These are phyloP conservation scores for Gymnosoma rotundatum DNA, from an alignment of 2,888 invertebrate genomes.

Conservation along the genomic window DNA sequence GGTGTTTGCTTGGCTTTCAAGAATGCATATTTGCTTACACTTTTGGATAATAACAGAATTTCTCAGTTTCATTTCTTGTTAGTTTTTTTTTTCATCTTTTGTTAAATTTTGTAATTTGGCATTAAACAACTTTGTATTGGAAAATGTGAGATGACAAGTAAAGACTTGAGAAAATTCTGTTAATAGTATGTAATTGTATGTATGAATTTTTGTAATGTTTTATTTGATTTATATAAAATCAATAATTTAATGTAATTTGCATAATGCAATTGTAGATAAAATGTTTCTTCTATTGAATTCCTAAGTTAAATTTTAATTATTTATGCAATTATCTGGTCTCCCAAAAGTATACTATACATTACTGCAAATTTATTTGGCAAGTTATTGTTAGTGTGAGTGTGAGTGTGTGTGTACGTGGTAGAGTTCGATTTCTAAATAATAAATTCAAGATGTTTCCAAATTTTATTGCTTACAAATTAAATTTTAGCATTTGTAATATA, in stretches of 20 bases:
- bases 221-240: constrained; percentile 62
- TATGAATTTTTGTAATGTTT: constrained; percentile 6
- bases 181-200: not conserved
- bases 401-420: not conserved
- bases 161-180: not conserved
- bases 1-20: constrained; percentile 37
- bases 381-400: not conserved
- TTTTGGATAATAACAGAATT: constrained; percentile 57
- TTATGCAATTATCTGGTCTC: constrained; percentile 11
- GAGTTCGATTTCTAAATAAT: too few species aligned
- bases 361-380: not conserved
- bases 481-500: constrained; percentile 26
- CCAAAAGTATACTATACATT: constrained; percentile 47
- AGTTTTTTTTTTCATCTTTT: not conserved
- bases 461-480: constrained; percentile 31
- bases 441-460: not conserved
- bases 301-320: constrained; percentile 28
- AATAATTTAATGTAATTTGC: constrained; percentile 53
- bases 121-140: constrained; percentile 24
- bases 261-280: constrained; percentile 49
- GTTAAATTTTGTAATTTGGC: constrained; percentile 39
- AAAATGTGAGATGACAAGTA: not conserved
- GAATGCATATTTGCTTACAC: constrained; percentile 54
- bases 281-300: constrained; percentile 5
- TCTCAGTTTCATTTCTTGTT: constrained; percentile 20